Base-by-base conservation (phyloP, 2,113 vertebrate genomes). In the Cyprinodon tularosa region DNA sequence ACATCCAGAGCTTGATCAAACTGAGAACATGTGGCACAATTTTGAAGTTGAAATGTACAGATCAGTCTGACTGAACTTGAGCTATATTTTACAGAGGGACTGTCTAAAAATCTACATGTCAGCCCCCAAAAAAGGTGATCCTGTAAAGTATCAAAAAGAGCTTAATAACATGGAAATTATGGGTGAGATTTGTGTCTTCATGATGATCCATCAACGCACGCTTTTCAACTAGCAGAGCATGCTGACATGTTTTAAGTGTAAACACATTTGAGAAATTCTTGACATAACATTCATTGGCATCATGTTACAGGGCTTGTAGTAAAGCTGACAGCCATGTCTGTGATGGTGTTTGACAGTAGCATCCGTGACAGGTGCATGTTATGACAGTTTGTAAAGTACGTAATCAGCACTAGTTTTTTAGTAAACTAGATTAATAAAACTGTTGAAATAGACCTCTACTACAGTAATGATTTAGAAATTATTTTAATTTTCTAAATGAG, bases 281-380 rank as follows among this genome's bases (percentile, higher is more conserved):
- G 64, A 66, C 20, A 44, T 37, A 38, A 66, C 20, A 44, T 37
- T 14, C 61, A 22, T 13, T 63, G n/a, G 11, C 9, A 38, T 62
- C 36, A 63, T 38, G 36, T 17, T 63, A 14, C 29, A 62, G 42
- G 7, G 17, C 6, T 42, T 20, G 15, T 6, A 4, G 29, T 29
- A 75, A 20, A n/a, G 47, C 36, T 50, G 20, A n/a, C 13, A 72
- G 65, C 42, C 22, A 61, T 66, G 47, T 62, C 50, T n/a, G 64
- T 10, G 39, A 44, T 20, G 20, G 40, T 65, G 20, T 65, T 17
- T 65, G 17, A 40, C 22, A 13, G 62, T 8, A 10, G 29, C 12
- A 20, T 12, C 64, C 12, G 20, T 1, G 4, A 47, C n/a, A 47
- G 29, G 29, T 29, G 36, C 13, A 36, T 12, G 47, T 66, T 66